A percentile compares a stretch with the other conserved stretches of the same genome.
These are phyloP conservation scores for Lepus europaeus DNA, from an alignment of 2,113 vertebrate species.

Conservation along the genomic window DNA sequence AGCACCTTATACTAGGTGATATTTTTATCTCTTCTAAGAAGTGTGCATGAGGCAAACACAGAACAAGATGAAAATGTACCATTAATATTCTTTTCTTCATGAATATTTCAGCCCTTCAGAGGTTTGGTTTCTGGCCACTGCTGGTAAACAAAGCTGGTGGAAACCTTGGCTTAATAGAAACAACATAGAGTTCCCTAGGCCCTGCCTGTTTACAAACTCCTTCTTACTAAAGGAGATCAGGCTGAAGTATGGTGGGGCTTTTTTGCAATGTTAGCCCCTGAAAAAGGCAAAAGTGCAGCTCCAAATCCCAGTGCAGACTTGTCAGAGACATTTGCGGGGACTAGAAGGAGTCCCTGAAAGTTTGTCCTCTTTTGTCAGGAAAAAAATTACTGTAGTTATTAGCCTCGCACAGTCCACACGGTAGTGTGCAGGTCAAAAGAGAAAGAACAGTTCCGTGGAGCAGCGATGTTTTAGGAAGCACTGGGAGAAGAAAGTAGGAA, in stretches of 20 bases:
- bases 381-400: not conserved
- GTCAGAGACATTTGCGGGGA: not conserved
- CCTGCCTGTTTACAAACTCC: not conserved
- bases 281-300: not conserved
- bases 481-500: not conserved
- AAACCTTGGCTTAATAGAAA: not conserved
- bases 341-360: not conserved
- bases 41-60: not conserved
- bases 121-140: not conserved
- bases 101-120: not conserved
- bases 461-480: not conserved
- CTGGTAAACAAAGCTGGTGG: not conserved
- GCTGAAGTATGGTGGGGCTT: fast-evolving
- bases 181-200: fast-evolving
- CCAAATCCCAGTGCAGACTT: not conserved
- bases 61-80: not conserved
- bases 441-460: not conserved
- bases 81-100: no score
- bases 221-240: not conserved
- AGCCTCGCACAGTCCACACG: not conserved
- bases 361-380: not conserved
- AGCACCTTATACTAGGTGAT: not conserved
- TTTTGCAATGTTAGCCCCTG: not conserved
- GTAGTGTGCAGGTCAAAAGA: not conserved
- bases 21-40: not conserved